These are phyloP conservation scores for Syngnathoides biaculeatus DNA, from an alignment of 2,113 vertebrate genomes.

Conservation along the genomic window DNA sequence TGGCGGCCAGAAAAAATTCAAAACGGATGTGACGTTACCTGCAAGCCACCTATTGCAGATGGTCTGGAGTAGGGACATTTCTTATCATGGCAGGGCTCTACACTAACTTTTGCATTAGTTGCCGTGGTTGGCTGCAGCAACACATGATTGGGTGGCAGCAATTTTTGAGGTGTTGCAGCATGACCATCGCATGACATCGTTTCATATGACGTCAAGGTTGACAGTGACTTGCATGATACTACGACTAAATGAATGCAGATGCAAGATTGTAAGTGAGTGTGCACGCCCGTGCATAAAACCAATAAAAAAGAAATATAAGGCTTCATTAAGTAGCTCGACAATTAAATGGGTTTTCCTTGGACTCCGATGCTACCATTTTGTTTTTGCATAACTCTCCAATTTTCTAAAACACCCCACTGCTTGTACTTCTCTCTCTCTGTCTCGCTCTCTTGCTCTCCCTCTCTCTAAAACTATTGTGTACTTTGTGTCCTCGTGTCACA, in stretches of 20 bases:
- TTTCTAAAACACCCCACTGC: background rate
- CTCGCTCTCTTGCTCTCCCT: background rate
- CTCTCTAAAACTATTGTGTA: no score
- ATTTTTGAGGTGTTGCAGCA: no score
- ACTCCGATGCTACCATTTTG: background rate
- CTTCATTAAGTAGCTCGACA: background rate
- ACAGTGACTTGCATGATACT: background rate
- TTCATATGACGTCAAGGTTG: no score
- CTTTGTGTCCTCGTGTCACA: background rate
- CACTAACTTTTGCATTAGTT: no score
- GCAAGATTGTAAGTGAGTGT: background rate
- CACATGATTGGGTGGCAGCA: no score
- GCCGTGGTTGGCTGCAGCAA: no score
- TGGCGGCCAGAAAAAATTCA: no score
- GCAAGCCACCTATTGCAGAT: no score
- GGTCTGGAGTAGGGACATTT: no score
- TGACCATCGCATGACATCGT: no score
- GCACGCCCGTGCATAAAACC: background rate
- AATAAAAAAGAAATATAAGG: background rate
- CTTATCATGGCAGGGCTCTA: no score
- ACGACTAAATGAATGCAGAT: background rate
- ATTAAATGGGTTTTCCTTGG: background rate
- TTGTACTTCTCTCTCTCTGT: background rate
- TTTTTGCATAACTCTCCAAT: background rate
- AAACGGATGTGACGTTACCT: no score